Conservation (phyloP, 1,140 invertebrate genomes). For the Caenorhabditis remanei region DNA sequence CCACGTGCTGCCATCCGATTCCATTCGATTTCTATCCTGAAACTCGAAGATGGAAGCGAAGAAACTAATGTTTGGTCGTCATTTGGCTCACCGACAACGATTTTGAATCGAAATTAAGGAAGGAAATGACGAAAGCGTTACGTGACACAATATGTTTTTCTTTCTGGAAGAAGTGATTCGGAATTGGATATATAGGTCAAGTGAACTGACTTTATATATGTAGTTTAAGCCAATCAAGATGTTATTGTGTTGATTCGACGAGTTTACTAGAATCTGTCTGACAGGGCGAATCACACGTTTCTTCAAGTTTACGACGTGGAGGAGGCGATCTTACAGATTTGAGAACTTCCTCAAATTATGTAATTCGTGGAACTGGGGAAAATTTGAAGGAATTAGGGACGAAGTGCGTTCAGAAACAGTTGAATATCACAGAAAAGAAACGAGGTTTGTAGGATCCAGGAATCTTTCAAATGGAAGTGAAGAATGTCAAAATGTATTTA, state of each 20-base stretch:
- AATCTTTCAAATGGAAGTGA: no score
- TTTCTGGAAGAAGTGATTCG: background rate
- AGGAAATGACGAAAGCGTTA: conserved; percentile 32
- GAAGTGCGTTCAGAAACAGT: no score
- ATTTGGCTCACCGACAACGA: conserved; percentile 28
- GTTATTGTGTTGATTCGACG: background rate
- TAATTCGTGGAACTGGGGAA: no score
- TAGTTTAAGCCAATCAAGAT: background rate
- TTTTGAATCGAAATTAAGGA: conserved; percentile 17
- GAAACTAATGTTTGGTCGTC: conserved; percentile 46
- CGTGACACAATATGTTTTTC: conserved; percentile 15
- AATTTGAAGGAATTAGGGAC: no score
- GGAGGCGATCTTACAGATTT: background rate
- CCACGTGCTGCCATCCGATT: conserved; percentile 55
- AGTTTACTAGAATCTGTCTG: background rate
- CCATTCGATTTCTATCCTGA: conserved; percentile 19
- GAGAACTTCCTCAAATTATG: background rate
- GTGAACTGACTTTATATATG: background rate
- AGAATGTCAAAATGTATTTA: no score
- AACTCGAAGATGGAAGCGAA: background rate
- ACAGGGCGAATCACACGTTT: background rate
- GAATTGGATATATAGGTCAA: background rate
- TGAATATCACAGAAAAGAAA: no score
- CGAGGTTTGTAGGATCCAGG: no score
- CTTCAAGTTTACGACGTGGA: background rate